Evolutionary conservation across 2,113 vertebrate genomes (phyloP), one percentile per base, ranked within the genome.

Genomic region (Camelus dromedarius): DNA sequence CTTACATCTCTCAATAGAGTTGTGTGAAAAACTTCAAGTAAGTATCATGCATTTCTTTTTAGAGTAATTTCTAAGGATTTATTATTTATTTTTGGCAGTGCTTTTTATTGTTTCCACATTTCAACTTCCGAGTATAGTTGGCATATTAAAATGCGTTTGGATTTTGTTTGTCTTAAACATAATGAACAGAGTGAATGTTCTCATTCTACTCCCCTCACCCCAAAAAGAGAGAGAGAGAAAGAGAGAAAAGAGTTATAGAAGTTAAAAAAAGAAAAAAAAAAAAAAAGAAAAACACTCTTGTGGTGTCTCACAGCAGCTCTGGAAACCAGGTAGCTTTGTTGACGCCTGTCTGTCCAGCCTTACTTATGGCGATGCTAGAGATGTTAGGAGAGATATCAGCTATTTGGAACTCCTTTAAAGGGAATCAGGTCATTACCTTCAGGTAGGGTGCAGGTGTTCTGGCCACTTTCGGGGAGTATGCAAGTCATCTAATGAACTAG

Each of bases 21-120:
- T 80, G 12, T 89, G 7, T 81, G n/a, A 87, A 91, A 19, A 93
- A 91, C 32, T 64, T 91, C 11, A 70, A 83, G 18, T 79, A 72
- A 42, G 11, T 42, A 46, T 9, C 60, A 60, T 22, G 22, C n/a
- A 70, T 81, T 38, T 64, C 62, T 62, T 62, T 93, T 77, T 9
- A 62, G 10, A 82, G 15, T 77, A 20, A 89, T 89, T 92, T n/a
- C 42, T 93, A 70, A 52, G 8, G 72, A 73, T 60, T 85, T 79
- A 54, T 15, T 5, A 8, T 60, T 85, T 76, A 52, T 70, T 66
- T 56, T 52, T 35, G 12, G 2, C 48, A 87, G 13, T 62, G 8
- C 7, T 89, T 91, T 6, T 22, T 66, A 60, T 60, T 82, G 38
- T 62, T 95, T 92, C 35, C 52, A 84, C 26, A 73, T 58, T 12